Evolutionary conservation across 1,140 invertebrate genomes (phyloP).

Genomic region (Neuroterus valhalla): DNA sequence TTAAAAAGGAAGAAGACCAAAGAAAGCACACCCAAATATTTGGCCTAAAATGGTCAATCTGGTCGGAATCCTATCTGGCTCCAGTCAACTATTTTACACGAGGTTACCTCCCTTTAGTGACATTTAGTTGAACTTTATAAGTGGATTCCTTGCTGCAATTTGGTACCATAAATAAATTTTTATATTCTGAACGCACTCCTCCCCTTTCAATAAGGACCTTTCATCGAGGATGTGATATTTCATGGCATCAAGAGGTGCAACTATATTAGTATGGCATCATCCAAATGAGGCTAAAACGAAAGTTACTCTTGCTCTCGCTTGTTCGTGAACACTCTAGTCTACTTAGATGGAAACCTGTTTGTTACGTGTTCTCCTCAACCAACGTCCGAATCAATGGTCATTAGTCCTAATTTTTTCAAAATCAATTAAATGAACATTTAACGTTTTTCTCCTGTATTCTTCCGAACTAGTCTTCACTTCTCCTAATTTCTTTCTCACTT

Average conservation of each 20-base stretch:
- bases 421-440: too few species aligned
- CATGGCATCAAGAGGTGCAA: constrained; percentile 3
- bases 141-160: background rate
- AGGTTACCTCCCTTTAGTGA: background rate
- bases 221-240: constrained; percentile 9
- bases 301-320: constrained; percentile 67
- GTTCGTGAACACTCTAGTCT: too few species aligned
- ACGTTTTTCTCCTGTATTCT: too few species aligned
- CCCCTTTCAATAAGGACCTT: constrained; percentile 10
- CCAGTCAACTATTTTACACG: too few species aligned
- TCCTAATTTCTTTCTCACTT: too few species aligned
- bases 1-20: too few species aligned
- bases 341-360: constrained; percentile 53
- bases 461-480: too few species aligned
- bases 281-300: constrained; percentile 64
- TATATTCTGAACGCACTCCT: background rate
- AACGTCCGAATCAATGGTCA: constrained; percentile 32
- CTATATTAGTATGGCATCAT: constrained; percentile 70
- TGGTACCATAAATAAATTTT: constrained; percentile 1
- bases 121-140: constrained; percentile 16
- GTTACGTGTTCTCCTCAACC: constrained; percentile 42
- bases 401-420: background rate
- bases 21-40: too few species aligned
- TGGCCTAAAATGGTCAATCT: too few species aligned
- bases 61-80: too few species aligned